Evolutionary conservation across 2,113 vertebrate genomes (phyloP), one percentile per base, ranked within the genome.

Genomic region (Agapornis roseicollis): DNA sequence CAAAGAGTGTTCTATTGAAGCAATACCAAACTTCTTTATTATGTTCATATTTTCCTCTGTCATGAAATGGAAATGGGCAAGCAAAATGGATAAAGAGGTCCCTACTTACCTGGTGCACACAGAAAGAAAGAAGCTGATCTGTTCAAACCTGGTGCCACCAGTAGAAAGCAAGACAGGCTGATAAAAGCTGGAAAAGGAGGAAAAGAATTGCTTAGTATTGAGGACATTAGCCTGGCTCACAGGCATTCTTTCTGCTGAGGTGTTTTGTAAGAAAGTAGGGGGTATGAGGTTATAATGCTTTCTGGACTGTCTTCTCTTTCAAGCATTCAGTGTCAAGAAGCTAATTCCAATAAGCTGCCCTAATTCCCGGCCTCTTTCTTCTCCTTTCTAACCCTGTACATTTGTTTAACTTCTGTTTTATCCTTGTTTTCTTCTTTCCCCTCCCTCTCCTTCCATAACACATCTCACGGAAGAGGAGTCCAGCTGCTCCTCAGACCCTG

Each of bases 401-500:
- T 88, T 90, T 64, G 33, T 78, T 92, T 52, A 65, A 68, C 52
- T 80, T 85, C 47, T 84, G 42, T 64, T 92, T 56, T 42, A 80
- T 68, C 35, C 76, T 81, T 56, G 39, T 84, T 92, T 82, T 79
- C 72, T 86, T 80, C 60, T 68, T 46, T 77, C 64, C 55, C 76
- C 53, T 88, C n/a, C 63, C 49, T 92, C 47, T 49, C 37, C 18
- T 83, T 86, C 85, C 55, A 20, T 5, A 58, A 47, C 0, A 1
- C 7, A 28, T 74, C 70, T 78, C 76, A 16, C 7, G 17, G 50
- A 64, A 81, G 77, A 90, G 80, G 20, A 93, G 68, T 73, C 76
- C 88, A 95, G 91, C 80, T 96, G 92, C 77, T 93, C 9, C 82
- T 93, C 92, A 92, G 82, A 50, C 42, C 52, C 85, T 85, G 80